phyloP scores from a whole-genome alignment of 2,797 vertebrate species.

The Phoeniculus purpureus region DNA sequence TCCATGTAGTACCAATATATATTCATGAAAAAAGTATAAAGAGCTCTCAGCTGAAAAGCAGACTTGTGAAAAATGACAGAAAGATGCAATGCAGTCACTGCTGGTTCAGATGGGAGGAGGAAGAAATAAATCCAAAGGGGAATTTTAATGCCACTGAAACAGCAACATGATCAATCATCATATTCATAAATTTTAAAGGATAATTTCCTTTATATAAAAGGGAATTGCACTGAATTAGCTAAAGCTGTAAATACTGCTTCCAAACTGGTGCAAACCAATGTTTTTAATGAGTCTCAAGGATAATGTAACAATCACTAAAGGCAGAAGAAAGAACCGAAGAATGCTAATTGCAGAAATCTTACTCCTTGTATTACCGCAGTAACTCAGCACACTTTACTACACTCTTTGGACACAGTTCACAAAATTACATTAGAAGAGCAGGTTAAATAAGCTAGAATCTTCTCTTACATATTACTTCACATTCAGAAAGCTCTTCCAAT shows the following conservation, averaged over 20 bases:
- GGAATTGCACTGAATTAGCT: background rate
- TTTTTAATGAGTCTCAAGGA: background rate
- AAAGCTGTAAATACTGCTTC: background rate
- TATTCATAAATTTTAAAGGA: background rate
- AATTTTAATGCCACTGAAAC: background rate
- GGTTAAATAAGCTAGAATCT: constrained; percentile 24
- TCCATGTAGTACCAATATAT: background rate
- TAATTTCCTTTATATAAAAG: background rate
- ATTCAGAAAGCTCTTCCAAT: constrained; percentile 30
- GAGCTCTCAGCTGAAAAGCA: background rate
- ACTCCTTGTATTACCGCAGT: background rate
- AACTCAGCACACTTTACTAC: background rate
- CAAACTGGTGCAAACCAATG: background rate
- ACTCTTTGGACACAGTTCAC: constrained; percentile 8
- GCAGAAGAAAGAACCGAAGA: background rate
- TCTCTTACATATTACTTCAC: constrained; percentile 41
- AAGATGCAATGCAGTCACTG: background rate
- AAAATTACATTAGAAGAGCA: constrained; percentile 8
- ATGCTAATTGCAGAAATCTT: background rate
- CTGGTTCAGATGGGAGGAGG: rapidly evolving
- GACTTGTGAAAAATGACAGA: background rate
- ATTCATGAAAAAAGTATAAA: background rate
- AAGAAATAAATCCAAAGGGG: background rate
- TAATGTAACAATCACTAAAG: background rate
- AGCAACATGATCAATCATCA: background rate